These are phyloP conservation scores for Ophion costatus DNA, from an alignment of 2,888 invertebrate genomes.

Conservation along the genomic window DNA sequence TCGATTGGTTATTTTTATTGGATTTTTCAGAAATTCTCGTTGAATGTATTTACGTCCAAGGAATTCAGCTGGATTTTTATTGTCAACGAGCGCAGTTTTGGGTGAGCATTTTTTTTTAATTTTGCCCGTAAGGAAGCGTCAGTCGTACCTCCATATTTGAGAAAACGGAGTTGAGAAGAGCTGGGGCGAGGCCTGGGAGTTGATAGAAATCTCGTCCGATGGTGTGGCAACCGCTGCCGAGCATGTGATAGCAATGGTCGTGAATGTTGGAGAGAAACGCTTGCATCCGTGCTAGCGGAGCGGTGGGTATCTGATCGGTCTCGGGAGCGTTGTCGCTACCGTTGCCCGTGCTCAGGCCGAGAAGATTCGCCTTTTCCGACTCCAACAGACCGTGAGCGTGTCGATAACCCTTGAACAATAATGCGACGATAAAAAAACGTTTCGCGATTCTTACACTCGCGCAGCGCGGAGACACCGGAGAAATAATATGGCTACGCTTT, in stretches of 20 bases:
- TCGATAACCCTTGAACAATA: slow-evolving; percentile 85
- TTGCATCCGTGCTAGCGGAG: slow-evolving; percentile 92
- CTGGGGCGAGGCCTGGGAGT: slow-evolving; percentile 90
- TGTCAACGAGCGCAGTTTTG: too few species aligned
- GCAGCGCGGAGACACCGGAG: neutral
- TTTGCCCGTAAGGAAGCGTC: neutral
- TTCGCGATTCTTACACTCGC: neutral
- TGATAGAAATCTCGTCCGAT: slow-evolving; percentile 95
- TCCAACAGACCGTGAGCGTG: slow-evolving; percentile 90
- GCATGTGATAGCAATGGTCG: slow-evolving; percentile 92
- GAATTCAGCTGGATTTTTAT: too few species aligned
- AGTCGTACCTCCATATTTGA: slow-evolving; percentile 86
- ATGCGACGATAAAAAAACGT: neutral
- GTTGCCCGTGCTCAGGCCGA: slow-evolving; percentile 85
- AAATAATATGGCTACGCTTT: neutral
- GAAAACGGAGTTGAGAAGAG: slow-evolving; percentile 90
- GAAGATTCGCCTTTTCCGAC: slow-evolving; percentile 90
- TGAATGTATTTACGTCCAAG: too few species aligned
- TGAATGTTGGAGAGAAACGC: slow-evolving; percentile 91
- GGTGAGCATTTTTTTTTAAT: neutral
- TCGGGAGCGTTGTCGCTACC: slow-evolving; percentile 79
- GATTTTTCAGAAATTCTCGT: too few species aligned
- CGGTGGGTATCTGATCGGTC: slow-evolving; percentile 84
- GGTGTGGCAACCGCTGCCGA: slow-evolving; percentile 86
- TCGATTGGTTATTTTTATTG: too few species aligned